Conservation (phyloP, 2,888 invertebrate genomes). For the Hemistola chrysoprasaria region DNA sequence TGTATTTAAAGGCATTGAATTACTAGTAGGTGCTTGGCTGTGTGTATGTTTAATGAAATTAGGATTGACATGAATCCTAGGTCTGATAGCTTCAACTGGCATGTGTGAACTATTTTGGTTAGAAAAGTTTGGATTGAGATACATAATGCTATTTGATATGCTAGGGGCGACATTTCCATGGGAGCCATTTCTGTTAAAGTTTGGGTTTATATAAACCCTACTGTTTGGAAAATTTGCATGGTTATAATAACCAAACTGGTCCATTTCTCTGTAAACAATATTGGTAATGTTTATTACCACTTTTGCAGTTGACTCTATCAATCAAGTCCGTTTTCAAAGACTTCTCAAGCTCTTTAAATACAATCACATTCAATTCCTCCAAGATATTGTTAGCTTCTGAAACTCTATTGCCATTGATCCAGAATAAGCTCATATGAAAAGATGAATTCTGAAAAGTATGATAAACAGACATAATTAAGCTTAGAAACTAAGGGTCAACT, state of each 20-base stretch:
- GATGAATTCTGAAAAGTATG: conserved; percentile 86
- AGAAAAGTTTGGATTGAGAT: conserved; percentile 61
- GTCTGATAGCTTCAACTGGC: conserved; percentile 27
- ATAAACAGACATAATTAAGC: too few relatives aligned
- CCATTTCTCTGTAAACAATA: conserved; percentile 70
- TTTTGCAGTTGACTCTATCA: conserved; percentile 85
- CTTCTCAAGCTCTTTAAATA: conserved; percentile 52
- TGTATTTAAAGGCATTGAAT: neutral
- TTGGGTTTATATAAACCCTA: conserved; percentile 70
- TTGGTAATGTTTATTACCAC: conserved; percentile 87
- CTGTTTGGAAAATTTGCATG: conserved; percentile 31
- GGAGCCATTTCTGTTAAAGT: conserved; percentile 50
- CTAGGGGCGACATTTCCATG: conserved; percentile 7
- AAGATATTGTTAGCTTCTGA: conserved; percentile 69
- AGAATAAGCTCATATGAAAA: conserved; percentile 92
- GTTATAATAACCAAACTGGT: conserved; percentile 17
- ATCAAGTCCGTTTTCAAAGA: conserved; percentile 73
- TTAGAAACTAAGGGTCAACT: too few relatives aligned
- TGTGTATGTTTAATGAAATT: conserved; percentile 50
- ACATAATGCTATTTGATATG: conserved; percentile 36
- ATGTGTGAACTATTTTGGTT: conserved; percentile 5
- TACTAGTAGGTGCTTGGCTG: neutral
- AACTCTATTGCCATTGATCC: conserved; percentile 87
- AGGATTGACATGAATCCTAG: conserved; percentile 76
- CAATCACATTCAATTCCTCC: conserved; percentile 68